A percentile compares a stretch with the other conserved stretches of the same genome.
Conservation (phyloP, 2,113 vertebrate genomes). For the Ochotona curzoniae region DNA sequence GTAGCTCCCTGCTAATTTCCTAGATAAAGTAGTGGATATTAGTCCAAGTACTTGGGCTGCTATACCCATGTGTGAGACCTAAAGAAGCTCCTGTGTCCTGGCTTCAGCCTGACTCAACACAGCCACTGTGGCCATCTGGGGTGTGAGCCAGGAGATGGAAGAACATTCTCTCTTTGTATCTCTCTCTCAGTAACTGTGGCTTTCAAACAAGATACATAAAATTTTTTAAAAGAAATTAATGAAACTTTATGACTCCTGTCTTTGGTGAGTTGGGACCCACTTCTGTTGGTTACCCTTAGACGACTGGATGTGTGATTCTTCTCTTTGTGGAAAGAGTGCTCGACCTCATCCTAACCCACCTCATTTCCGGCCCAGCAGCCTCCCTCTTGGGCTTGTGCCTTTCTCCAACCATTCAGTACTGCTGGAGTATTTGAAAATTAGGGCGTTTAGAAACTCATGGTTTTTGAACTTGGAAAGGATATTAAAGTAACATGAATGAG, state of each 20-base stretch:
- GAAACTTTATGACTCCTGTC: background rate
- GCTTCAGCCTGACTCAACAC: too few relatives aligned
- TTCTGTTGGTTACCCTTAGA: background rate
- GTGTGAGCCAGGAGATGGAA: too few relatives aligned
- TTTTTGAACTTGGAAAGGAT: background rate
- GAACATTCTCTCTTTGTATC: too few relatives aligned
- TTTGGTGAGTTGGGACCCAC: background rate
- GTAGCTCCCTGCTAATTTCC: too few relatives aligned
- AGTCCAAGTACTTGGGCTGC: too few relatives aligned
- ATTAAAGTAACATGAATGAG: background rate
- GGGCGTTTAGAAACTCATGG: background rate
- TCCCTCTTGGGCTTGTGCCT: background rate
- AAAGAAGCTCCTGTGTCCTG: too few relatives aligned
- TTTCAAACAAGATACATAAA: too few relatives aligned
- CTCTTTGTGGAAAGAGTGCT: background rate
- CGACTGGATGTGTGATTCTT: background rate
- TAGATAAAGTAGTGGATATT: too few relatives aligned
- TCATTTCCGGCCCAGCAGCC: background rate
- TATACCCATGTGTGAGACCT: too few relatives aligned
- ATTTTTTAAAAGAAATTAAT: background rate
- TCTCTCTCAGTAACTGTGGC: too few relatives aligned
- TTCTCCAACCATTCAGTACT: background rate
- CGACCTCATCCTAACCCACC: too few relatives aligned
- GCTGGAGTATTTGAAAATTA: background rate
- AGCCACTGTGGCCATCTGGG: too few relatives aligned